These are phyloP conservation scores for Enteromius fasciolatus DNA, from an alignment of 2,797 vertebrate genomes.

Conservation along the genomic window DNA sequence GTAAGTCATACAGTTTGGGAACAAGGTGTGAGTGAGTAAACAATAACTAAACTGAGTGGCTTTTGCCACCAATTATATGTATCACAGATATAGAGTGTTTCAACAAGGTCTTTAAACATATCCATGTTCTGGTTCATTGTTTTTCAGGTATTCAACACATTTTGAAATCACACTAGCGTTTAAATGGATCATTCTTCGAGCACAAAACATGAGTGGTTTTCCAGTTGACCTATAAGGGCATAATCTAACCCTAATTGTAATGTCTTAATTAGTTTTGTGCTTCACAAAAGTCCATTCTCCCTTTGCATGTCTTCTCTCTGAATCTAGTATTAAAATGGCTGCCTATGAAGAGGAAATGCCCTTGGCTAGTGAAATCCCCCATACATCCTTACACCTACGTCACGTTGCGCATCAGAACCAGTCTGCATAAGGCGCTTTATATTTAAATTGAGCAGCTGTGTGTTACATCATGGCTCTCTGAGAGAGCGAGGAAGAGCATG, in stretches of 20 bases:
- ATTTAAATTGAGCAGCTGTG: constrained; percentile 72
- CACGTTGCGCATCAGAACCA: constrained; percentile 26
- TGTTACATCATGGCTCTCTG: constrained; percentile 68
- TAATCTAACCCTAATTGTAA: constrained; percentile 41
- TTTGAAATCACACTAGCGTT: not conserved
- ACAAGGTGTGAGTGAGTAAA: not conserved
- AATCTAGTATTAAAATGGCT: constrained; percentile 53
- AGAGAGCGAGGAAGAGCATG: constrained; percentile 6
- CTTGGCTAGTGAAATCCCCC: not conserved
- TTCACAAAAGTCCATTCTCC: not conserved
- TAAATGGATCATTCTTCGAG: not conserved
- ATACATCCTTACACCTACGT: constrained; percentile 24
- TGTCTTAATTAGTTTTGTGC: constrained; percentile 10
- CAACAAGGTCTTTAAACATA: not conserved
- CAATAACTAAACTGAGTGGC: not conserved
- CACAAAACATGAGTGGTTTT: not conserved
- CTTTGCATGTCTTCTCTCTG: not conserved
- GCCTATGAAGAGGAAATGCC: constrained; percentile 20
- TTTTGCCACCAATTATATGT: not conserved
- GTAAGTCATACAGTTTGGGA: not conserved
- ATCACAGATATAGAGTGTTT: not conserved
- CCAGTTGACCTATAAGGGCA: not conserved
- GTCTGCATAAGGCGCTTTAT: constrained; percentile 62
- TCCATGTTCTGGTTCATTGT: not conserved
- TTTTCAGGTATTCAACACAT: not conserved